Evolutionary conservation across 2,888 invertebrate genomes (phyloP).

Genomic region (Achlya flavicornis): DNA sequence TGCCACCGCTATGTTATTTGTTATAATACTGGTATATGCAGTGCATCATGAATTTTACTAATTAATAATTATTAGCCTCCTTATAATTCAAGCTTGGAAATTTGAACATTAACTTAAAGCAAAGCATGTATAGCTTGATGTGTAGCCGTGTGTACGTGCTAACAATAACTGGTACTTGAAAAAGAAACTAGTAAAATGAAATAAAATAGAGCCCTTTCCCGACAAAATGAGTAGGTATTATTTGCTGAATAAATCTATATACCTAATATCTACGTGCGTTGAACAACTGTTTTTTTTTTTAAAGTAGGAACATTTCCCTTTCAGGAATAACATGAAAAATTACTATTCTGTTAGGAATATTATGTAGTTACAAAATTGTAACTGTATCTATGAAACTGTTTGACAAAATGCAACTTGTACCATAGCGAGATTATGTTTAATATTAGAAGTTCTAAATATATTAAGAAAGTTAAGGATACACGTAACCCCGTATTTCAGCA

Average conservation of each 20-base stretch:
- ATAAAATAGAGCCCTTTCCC: slow-evolving; percentile 13
- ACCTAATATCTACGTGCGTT: slow-evolving; percentile 20
- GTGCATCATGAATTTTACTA: background rate
- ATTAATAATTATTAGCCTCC: background rate
- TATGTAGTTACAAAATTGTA: no score
- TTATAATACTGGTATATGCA: background rate
- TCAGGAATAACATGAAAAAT: slow-evolving; percentile 28
- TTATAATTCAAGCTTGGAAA: background rate
- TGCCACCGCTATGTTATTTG: slow-evolving; percentile 17
- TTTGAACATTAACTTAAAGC: no score
- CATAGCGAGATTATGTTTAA: no score
- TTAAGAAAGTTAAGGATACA: no score
- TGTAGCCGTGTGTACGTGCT: no score
- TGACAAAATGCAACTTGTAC: no score
- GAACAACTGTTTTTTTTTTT: slow-evolving; percentile 23
- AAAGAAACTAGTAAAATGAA: no score
- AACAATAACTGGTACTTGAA: no score
- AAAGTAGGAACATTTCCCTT: slow-evolving; percentile 29
- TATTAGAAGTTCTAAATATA: no score
- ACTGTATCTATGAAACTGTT: no score
- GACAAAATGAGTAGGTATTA: slow-evolving; percentile 37
- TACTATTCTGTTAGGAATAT: slow-evolving; percentile 12
- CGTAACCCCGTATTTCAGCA: no score
- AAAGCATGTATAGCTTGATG: no score
- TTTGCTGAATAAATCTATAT: slow-evolving; percentile 30